phyloP scores from a whole-genome alignment of 2,888 invertebrate species.

The Apeira syringaria region DNA sequence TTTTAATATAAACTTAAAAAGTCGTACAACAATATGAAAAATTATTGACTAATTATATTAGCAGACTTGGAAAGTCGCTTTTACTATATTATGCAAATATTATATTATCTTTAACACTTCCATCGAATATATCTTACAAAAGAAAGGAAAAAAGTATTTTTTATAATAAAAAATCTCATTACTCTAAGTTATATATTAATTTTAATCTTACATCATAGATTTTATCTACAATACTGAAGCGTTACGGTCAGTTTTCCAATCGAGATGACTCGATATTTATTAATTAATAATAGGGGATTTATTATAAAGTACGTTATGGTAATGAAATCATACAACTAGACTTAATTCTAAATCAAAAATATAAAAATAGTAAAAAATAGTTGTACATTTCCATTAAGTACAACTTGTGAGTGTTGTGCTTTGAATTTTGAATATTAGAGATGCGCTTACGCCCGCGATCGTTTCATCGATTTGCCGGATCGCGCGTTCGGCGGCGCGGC shows the following conservation, averaged over 20 bases:
- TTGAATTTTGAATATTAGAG: slow-evolving; percentile 38
- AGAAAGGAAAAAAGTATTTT: slow-evolving; percentile 80
- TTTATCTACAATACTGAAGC: slow-evolving; percentile 83
- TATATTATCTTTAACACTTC: slow-evolving; percentile 85
- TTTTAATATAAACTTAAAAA: slow-evolving; percentile 95
- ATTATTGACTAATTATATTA: slow-evolving; percentile 91
- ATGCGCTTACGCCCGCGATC: slow-evolving; percentile 11
- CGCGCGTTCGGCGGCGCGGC: slow-evolving; percentile 10
- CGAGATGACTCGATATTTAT: slow-evolving; percentile 58
- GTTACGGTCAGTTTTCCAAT: slow-evolving; percentile 77
- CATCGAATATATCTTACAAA: slow-evolving; percentile 84
- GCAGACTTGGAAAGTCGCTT: slow-evolving; percentile 88
- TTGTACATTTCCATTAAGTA: slow-evolving; percentile 73
- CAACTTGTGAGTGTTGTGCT: slow-evolving; percentile 75
- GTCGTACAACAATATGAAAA: slow-evolving; percentile 94
- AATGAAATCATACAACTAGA: slow-evolving; percentile 79
- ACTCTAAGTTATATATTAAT: slow-evolving; percentile 77
- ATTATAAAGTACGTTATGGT: slow-evolving; percentile 72
- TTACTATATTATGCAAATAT: slow-evolving; percentile 85
- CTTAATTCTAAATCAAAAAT: slow-evolving; percentile 82
- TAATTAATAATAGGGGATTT: slow-evolving; percentile 72
- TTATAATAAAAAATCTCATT: slow-evolving; percentile 83
- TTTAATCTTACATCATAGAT: slow-evolving; percentile 80
- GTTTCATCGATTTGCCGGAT: slow-evolving; percentile 10
- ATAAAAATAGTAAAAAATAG: slow-evolving; percentile 84